phyloP scores from a whole-genome alignment of 2,888 invertebrate species.

The Meiosimyza decipiens region DNA sequence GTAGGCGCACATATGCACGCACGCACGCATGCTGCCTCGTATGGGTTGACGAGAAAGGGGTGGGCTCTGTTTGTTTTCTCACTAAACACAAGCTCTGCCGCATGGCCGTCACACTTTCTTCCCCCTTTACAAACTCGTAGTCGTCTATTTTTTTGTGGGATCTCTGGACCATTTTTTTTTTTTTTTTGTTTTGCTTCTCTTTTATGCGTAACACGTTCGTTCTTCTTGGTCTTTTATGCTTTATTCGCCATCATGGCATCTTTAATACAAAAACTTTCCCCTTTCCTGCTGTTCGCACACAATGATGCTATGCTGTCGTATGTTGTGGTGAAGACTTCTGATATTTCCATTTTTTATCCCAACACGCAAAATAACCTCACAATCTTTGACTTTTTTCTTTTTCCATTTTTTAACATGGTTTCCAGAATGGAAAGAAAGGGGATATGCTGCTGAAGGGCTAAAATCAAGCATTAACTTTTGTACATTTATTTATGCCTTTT shows the following conservation, averaged over 20 bases:
- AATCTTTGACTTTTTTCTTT: not conserved
- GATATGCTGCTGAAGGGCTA: not conserved
- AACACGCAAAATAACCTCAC: conserved; percentile 9
- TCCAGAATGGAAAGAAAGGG: not conserved
- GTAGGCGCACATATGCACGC: not conserved
- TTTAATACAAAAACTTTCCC: not conserved
- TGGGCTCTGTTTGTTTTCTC: conserved; percentile 20
- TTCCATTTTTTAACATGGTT: not conserved
- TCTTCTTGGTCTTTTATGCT: not conserved
- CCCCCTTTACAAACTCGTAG: not conserved
- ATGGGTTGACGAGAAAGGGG: conserved; percentile 20
- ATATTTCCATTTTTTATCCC: conserved; percentile 38
- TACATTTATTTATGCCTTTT: not conserved
- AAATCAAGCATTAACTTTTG: not conserved
- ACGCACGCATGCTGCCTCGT: not conserved
- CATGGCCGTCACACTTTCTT: conserved; percentile 17
- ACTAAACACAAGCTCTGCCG: not conserved
- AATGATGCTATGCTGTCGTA: not conserved
- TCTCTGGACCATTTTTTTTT: conserved; percentile 6
- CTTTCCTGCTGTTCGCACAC: not conserved
- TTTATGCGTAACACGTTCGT: conserved; percentile 35
- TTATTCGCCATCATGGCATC: conserved; percentile 40
- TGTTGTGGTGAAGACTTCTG: conserved; percentile 22
- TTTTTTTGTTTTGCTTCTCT: conserved; percentile 4
- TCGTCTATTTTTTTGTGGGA: conserved; percentile 13